Conservation (phyloP, 1,140 invertebrate species). For the Copidosoma floridanum region DNA sequence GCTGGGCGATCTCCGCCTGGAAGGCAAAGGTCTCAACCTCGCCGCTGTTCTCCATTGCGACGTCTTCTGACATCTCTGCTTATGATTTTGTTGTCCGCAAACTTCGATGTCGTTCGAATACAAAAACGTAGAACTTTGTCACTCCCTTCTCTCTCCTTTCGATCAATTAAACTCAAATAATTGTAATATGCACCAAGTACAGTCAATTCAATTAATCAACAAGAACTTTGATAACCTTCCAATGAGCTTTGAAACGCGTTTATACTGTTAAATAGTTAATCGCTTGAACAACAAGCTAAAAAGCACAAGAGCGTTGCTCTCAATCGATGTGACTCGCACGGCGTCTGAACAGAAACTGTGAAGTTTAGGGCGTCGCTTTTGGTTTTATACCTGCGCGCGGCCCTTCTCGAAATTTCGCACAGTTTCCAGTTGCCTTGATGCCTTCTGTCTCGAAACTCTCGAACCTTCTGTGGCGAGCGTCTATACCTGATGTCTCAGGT, state of each 20-base stretch:
- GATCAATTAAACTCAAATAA: too few species aligned
- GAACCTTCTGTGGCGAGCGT: constrained; percentile 36
- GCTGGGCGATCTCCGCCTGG: constrained; percentile 83
- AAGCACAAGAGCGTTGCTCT: neutral
- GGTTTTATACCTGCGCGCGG: too few species aligned
- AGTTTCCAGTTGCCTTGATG: too few species aligned
- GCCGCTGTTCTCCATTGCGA: constrained; percentile 50
- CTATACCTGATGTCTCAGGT: neutral
- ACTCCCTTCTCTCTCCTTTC: too few species aligned
- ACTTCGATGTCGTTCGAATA: too few species aligned
- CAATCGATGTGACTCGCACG: constrained; percentile 3
- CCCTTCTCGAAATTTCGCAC: constrained; percentile 42
- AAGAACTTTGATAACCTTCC: too few species aligned
- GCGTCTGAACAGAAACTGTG: constrained; percentile 19
- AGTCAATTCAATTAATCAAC: too few species aligned
- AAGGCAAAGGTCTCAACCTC: constrained; percentile 68
- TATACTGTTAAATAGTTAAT: too few species aligned
- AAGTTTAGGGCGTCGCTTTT: constrained; percentile 20
- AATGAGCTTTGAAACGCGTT: too few species aligned
- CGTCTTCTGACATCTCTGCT: constrained; percentile 64
- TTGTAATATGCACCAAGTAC: too few species aligned
- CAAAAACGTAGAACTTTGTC: too few species aligned
- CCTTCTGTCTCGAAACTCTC: constrained; percentile 34
- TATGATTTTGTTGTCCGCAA: constrained; percentile 1
- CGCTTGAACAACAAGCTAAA: neutral